Percentiles rank a stretch among this genome's conserved stretches.
phyloP scores from a whole-genome alignment of 2,797 vertebrate genomes.

The Sebastiscus albofasciatus region DNA sequence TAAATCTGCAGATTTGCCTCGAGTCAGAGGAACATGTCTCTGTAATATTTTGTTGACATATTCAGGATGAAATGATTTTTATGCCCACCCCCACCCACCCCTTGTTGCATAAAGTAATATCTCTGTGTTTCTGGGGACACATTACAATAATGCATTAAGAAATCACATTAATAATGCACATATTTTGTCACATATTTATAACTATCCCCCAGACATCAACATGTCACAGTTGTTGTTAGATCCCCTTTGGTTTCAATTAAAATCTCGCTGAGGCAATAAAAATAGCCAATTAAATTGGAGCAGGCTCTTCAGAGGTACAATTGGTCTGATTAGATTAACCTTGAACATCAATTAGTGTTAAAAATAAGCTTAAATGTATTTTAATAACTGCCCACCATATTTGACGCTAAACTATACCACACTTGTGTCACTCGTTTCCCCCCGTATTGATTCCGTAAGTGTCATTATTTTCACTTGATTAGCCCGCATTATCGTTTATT shows the following conservation, averaged over 20 bases:
- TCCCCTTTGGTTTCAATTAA: constrained; percentile 90
- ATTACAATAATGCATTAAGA: constrained; percentile 82
- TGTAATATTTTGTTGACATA: constrained; percentile 72
- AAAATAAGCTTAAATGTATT: constrained; percentile 83
- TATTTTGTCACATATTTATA: constrained; percentile 89
- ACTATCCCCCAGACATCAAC: constrained; percentile 86
- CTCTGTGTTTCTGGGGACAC: constrained; percentile 71
- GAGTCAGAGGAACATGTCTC: constrained; percentile 61
- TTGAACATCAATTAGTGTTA: constrained; percentile 87
- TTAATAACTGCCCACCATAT: constrained; percentile 75
- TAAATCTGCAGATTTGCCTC: constrained; percentile 58
- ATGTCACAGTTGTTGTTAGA: constrained; percentile 90
- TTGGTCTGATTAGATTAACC: constrained; percentile 90
- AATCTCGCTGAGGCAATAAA: constrained; percentile 88
- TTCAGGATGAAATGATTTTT: constrained; percentile 65
- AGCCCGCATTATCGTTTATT: constrained; percentile 60
- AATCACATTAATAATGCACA: constrained; percentile 87
- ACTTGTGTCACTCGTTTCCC: constrained; percentile 31
- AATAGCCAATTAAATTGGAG: constrained; percentile 90
- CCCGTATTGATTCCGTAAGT: constrained; percentile 51
- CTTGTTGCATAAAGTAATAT: constrained; percentile 65
- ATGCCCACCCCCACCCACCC: background rate
- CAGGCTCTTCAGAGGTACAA: constrained; percentile 86
- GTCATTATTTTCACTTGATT: constrained; percentile 61
- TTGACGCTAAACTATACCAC: constrained; percentile 45